Base-by-base conservation (phyloP, 2,797 vertebrate genomes). In the Periophthalmus magnuspinnatus region DNA sequence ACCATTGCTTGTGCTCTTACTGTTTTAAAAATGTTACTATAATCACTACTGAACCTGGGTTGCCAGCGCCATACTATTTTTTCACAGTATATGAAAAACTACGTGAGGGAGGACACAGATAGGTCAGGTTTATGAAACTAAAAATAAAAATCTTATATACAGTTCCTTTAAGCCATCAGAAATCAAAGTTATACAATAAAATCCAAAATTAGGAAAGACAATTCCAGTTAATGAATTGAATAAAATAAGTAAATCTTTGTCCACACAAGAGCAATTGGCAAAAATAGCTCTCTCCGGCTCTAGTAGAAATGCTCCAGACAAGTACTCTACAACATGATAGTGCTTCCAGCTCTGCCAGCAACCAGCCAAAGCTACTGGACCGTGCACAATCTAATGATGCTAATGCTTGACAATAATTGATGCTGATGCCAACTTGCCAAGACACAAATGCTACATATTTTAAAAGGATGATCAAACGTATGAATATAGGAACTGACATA, bases 361-460 rank as follows among this genome's bases (percentile, higher is more conserved):
- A 61, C 34, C 34, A 61, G 36, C 17, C 5, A 13, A 61, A 38
- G 13, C 34, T 19, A 60, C 5, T 14, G 36, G 59, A 61, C 34
- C 59, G 6, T 41, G 34, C 34, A 61, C 59, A 61, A 61, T 61
- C 59, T 38, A 38, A 61, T 61, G 36, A 61, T 38, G 11, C 59
- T 41, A 61, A 61, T 38, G 34, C 6, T 11, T 41, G 19, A 61
- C 10, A 22, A 61, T 41, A 13, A 61, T 61, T 38, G 8, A 14
- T 21, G 19, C 13, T 38, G n/a, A 41, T 22, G 59, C 13, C 14
- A 5, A 45, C 41, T 11, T 45, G 41, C 32, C 59, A 14, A 22
- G 10, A 61, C 19, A 61, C n/a, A 3, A 41, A 38, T 19, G 17
- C 33, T 5, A 33, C 56, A 33, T 33, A 17, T 11, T 24, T 13